Base-by-base conservation (phyloP, 1,140 invertebrate genomes). In the Drosophila elegans region DNA sequence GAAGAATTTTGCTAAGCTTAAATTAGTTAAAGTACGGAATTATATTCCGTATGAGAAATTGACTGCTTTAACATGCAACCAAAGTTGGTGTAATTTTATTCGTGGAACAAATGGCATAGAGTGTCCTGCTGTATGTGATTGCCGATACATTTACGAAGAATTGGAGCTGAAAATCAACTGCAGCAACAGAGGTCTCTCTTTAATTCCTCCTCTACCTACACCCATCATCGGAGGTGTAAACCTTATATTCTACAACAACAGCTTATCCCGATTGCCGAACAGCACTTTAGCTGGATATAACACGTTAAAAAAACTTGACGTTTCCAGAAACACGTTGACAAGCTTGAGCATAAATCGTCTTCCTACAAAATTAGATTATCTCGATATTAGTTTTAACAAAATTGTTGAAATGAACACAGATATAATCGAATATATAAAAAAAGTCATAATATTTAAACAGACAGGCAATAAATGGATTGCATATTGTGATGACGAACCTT, bases 101-200 rank as follows among this genome's bases (percentile, higher is more conserved):
- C 27, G 6, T 2, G 63, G 63, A 0, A 25, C 29, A 2, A 63
- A 62, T 48, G 66, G 61, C 0, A 1, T 45, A 10, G 12, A 25
- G 2, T 68, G 61, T 9, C 66, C 66, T 4, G 46, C 13, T 5
- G 1, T 34, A 9, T 68, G 61, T 4, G 10, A 5, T 1, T 68
- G 66, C 2, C 25, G 0, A 9, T 68, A 10, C 10, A 25, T 13
- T 9, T 39, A n/a, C 25, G 3, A 39, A 1, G 10, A 32, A 3
- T 45, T 32, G 32, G 62, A 69, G 32, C n/a, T 69, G 25, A n/a
- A 13, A 11, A 69, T 68, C 4, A 16, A 68, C 42, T 69, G 48
- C 27, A 45, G 48, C n/a, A 25, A 12, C 11, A 38, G 41, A 7
- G 25, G 39, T 6, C 66, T 68, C 9, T 12, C 12, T 5, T 2